Base-by-base conservation (phyloP, 2,888 invertebrate genomes). In the Epinotia demarniana region DNA sequence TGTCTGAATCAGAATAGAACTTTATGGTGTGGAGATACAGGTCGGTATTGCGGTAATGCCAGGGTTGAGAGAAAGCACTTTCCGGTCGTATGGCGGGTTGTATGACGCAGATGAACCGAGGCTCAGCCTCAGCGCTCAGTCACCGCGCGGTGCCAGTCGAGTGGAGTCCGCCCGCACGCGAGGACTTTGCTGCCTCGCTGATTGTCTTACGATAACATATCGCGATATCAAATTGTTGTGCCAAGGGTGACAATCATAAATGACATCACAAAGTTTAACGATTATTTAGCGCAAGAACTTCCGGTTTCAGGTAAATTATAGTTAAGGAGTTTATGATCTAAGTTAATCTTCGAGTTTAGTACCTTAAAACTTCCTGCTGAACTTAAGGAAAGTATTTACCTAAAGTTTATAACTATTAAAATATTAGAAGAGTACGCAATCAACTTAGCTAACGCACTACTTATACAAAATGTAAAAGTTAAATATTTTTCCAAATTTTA, bases 61-160 rank as follows among this genome's bases (percentile, higher is more conserved):
- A 13, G 53, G 66, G 78, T 73, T 80, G 90, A 92, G 93, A 93
- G 93, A 94, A 94, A 94, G 93, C 91, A 92, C 93, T 91, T 92
- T 93, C 90, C 90, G 91, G 89, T 89, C 86, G 89, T 90, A 88
- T 85, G 89, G 76, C 81, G 84, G 85, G 84, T 85, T 84, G 89
- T 87, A 91, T 93, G 93, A 94, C 93, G 93, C 90, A 94, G 93
- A 90, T 90, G 90, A 87, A 87, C 87, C 85, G 84, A 85, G 81
- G 81, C 76, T 72, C 70, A 72, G 75, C 76, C 81, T 79, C 81
- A 80, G 80, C 80, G 81, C 80, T 81, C 83, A 84, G 84, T 81
- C 82, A 81, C 84, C 80, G 73, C 75, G 80, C 78, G 73, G 71
- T 77, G 84, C 82, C 89, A 92, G 91, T 91, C 88, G 89, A 85